Conservation (phyloP, 2,797 vertebrate genomes). For the Prunella strophiata region DNA sequence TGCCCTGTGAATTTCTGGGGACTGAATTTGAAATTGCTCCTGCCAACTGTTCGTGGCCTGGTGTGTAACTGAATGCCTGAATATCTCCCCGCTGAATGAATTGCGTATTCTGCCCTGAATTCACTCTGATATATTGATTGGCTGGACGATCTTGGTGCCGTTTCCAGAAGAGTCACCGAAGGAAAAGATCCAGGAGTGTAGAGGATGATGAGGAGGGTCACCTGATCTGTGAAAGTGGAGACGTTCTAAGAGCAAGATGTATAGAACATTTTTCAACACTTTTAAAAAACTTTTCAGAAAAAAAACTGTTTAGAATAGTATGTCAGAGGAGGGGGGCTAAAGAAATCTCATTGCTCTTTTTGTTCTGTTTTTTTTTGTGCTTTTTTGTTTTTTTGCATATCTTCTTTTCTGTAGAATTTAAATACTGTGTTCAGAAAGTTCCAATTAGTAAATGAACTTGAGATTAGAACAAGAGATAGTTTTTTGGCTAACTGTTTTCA, state of each 20-base stretch:
- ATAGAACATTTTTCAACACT: conserved; percentile 98
- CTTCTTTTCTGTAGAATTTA: conserved; percentile 78
- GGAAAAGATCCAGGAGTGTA: conserved; percentile 99
- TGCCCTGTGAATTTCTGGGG: conserved; percentile 98
- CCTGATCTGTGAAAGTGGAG: conserved; percentile 99
- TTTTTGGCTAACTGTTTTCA: conserved; percentile 75
- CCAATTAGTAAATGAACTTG: conserved; percentile 72
- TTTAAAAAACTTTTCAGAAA: conserved; percentile 85
- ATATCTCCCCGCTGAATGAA: conserved; percentile 97
- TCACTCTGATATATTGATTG: conserved; percentile 90
- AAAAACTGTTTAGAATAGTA: conserved; percentile 81
- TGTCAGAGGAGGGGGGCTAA: conserved; percentile 78
- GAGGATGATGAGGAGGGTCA: conserved; percentile 99
- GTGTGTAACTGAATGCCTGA: conserved; percentile 97
- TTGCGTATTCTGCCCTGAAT: conserved; percentile 97
- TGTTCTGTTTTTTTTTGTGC: conserved; percentile 73
- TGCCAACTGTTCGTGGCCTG: conserved; percentile 96
- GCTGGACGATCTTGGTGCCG: conserved; percentile 93
- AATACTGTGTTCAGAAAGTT: conserved; percentile 76
- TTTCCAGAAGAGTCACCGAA: conserved; percentile 94
- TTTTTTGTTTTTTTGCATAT: conserved; percentile 72
- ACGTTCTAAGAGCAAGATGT: conserved; percentile 99
- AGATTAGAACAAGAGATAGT: conserved; percentile 76
- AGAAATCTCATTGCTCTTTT: conserved; percentile 77
- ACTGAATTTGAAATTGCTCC: conserved; percentile 99